A percentile compares a stretch with the other conserved stretches of the same genome.
These are phyloP conservation scores for Telmatochromis brachygnathus DNA, from an alignment of 2,113 vertebrate species.

Conservation along the genomic window DNA sequence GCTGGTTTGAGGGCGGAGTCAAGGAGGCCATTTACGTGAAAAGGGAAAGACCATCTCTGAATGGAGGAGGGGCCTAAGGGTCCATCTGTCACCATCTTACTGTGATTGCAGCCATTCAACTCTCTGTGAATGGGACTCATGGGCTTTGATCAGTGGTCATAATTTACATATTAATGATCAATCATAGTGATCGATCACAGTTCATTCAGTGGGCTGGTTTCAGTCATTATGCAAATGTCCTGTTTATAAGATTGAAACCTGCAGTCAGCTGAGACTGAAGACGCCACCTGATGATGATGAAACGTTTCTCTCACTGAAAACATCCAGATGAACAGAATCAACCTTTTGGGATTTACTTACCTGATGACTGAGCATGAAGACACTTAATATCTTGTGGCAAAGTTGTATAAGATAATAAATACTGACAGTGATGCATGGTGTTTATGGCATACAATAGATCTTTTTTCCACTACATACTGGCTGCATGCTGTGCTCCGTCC, in stretches of 20 bases:
- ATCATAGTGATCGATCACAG: neutral
- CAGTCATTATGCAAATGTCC: neutral
- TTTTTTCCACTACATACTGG: neutral
- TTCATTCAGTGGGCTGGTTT: neutral
- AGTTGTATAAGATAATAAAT: neutral
- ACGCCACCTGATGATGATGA: rapidly evolving
- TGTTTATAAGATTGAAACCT: neutral
- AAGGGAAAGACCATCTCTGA: neutral
- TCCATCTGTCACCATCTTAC: rapidly evolving
- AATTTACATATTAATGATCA: neutral
- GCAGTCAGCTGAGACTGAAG: neutral
- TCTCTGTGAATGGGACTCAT: neutral
- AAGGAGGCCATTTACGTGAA: no score
- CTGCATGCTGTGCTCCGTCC: neutral
- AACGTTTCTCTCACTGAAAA: neutral
- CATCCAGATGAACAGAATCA: neutral
- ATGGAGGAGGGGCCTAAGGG: neutral
- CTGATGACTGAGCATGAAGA: neutral
- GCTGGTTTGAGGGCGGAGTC: neutral
- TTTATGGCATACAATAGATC: neutral
- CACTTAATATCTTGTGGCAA: neutral
- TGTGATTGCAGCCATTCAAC: neutral
- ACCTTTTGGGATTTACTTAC: neutral
- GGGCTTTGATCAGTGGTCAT: rapidly evolving
- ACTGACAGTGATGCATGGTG: neutral